Evolutionary conservation across 2,113 vertebrate genomes (phyloP).

Genomic region (Ceyx cyanopectus): DNA sequence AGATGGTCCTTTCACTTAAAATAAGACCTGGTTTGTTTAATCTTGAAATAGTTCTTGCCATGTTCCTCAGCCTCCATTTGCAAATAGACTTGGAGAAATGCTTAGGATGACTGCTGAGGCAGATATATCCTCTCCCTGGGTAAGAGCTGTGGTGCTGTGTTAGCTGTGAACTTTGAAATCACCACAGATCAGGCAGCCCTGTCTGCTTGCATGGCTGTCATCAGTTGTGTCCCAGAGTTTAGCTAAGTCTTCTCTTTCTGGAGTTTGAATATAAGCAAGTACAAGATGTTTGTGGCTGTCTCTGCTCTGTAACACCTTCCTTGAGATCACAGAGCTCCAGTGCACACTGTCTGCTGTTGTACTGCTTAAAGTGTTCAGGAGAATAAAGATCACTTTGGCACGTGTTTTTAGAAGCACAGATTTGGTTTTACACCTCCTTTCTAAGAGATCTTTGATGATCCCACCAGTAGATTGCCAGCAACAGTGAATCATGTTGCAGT

Average conservation of each 20-base stretch:
- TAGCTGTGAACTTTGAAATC: not conserved
- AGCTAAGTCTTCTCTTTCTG: not conserved
- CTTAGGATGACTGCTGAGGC: not conserved
- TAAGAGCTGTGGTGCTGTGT: not conserved
- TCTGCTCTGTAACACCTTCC: not conserved
- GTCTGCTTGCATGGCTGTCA: not conserved
- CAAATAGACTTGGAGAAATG: not conserved
- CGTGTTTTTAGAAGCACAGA: not conserved
- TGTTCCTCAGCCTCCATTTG: not conserved
- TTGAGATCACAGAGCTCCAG: not conserved
- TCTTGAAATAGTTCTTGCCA: not conserved
- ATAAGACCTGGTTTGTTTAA: not conserved
- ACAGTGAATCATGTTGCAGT: not conserved
- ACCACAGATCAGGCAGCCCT: not conserved
- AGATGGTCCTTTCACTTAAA: not conserved
- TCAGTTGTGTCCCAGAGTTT: not conserved
- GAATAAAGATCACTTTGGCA: not conserved
- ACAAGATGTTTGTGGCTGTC: not conserved
- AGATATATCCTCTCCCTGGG: not conserved
- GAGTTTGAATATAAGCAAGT: not conserved
- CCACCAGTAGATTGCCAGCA: not conserved
- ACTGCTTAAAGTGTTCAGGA: not conserved
- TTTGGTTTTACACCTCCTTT: not conserved
- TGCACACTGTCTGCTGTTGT: not conserved
- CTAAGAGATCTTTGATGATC: slow-evolving; percentile 17